Evolutionary conservation across 1,140 invertebrate genomes (phyloP).

Genomic region (Bombus terrestris): DNA sequence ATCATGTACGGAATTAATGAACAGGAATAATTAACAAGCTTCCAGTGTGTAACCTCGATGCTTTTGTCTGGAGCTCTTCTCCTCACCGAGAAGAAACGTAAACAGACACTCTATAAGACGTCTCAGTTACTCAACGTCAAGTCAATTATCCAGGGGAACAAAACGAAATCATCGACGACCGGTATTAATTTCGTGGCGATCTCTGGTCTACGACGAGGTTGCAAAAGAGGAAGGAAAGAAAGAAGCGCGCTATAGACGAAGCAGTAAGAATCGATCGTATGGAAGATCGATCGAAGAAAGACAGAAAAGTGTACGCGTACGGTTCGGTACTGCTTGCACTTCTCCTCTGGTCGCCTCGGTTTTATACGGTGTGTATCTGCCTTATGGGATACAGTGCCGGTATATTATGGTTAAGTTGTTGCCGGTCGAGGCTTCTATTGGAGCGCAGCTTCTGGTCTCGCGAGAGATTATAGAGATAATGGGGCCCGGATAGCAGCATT

Average conservation of each 20-base stretch:
- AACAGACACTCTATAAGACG: background rate
- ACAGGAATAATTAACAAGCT: too few species aligned
- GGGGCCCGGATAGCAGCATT: slow-evolving; percentile 67
- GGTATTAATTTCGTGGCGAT: background rate
- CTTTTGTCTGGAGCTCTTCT: background rate
- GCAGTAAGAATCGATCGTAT: background rate
- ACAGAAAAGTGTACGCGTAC: background rate
- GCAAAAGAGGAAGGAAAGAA: background rate
- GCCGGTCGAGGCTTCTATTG: slow-evolving; percentile 69
- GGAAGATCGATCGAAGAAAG: background rate
- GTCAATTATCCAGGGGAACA: background rate
- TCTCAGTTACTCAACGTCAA: background rate
- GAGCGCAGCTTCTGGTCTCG: slow-evolving; percentile 74
- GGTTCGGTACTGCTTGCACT: background rate
- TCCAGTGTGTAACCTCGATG: background rate
- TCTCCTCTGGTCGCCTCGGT: slow-evolving; percentile 17
- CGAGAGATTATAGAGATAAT: slow-evolving; percentile 80
- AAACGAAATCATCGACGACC: background rate
- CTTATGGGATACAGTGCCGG: slow-evolving; percentile 71
- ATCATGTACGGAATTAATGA: too few species aligned
- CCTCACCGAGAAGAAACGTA: background rate
- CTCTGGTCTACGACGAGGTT: background rate
- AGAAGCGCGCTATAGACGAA: background rate
- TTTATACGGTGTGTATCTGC: slow-evolving; percentile 67
- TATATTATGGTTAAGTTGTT: slow-evolving; percentile 75